Evolutionary conservation across 1,140 invertebrate genomes (phyloP).

Genomic region (Wasmannia auropunctata): DNA sequence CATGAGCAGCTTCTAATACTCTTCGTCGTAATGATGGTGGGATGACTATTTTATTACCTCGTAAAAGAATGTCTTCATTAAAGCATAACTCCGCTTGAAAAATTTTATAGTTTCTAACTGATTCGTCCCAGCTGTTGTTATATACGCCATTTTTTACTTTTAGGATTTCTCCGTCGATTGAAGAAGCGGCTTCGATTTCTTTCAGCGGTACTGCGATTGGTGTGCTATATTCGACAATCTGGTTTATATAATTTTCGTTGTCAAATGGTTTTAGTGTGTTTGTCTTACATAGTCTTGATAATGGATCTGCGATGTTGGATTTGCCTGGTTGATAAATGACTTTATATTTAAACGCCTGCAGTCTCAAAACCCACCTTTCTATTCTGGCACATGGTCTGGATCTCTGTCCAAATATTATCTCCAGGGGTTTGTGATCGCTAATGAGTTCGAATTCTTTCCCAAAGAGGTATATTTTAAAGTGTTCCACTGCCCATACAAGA

Average conservation of each 20-base stretch:
- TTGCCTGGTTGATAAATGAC: neutral
- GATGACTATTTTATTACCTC: neutral
- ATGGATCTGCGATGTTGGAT: neutral
- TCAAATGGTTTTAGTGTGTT: neutral
- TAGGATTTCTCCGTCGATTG: neutral
- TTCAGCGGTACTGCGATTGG: neutral
- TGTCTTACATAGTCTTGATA: neutral
- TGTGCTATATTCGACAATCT: neutral
- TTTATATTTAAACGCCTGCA: neutral
- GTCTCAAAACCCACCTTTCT: neutral
- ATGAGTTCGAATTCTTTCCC: neutral
- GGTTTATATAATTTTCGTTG: neutral
- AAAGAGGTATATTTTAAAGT: neutral
- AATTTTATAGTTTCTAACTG: neutral
- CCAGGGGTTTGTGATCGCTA: neutral
- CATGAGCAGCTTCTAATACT: neutral
- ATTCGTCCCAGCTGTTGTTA: neutral
- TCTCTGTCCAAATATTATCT: neutral
- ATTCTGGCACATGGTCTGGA: neutral
- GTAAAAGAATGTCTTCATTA: neutral
- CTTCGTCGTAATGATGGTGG: neutral
- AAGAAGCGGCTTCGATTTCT: neutral
- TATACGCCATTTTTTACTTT: neutral
- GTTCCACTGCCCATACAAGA: neutral
- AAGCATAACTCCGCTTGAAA: neutral